phyloP scores from a whole-genome alignment of 2,888 invertebrate species.

The Melieria crassipennis region DNA sequence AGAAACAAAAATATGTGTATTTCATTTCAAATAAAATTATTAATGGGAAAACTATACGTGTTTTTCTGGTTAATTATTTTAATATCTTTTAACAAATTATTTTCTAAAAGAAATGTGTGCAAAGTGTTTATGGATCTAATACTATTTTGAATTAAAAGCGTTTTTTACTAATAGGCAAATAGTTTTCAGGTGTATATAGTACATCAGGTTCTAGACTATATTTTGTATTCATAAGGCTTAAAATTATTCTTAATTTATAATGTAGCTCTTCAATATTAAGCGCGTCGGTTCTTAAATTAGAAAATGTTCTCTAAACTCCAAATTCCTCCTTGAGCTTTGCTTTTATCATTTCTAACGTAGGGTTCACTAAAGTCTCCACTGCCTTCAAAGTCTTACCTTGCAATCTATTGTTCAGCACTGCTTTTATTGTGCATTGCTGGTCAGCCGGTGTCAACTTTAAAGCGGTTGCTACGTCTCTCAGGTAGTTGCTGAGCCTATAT shows the following conservation, averaged over 20 bases:
- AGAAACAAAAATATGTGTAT: too few relatives aligned
- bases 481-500: conserved; percentile 17
- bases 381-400: conserved; percentile 21
- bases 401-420: conserved; percentile 11
- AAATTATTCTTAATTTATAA: conserved; percentile 26
- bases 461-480: conserved; percentile 19
- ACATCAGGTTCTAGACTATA: conserved; percentile 24
- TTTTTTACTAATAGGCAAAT: too few relatives aligned
- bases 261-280: too few relatives aligned
- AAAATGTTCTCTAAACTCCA: conserved; percentile 35
- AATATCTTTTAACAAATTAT: too few relatives aligned
- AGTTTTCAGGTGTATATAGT: too few relatives aligned
- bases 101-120: too few relatives aligned
- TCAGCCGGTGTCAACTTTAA: conserved; percentile 16
- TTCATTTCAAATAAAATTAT: too few relatives aligned
- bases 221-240: conserved; percentile 35
- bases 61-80: too few relatives aligned
- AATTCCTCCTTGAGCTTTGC: conserved; percentile 36
- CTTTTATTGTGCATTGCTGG: conserved; percentile 10
- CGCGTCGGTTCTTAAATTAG: too few relatives aligned
- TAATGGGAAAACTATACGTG: too few relatives aligned
- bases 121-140: too few relatives aligned
- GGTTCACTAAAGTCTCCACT: conserved; percentile 21
- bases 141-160: too few relatives aligned
- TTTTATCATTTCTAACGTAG: conserved; percentile 30